Base-by-base conservation (phyloP, 1,140 invertebrate species). In the Diuraphis noxia region DNA sequence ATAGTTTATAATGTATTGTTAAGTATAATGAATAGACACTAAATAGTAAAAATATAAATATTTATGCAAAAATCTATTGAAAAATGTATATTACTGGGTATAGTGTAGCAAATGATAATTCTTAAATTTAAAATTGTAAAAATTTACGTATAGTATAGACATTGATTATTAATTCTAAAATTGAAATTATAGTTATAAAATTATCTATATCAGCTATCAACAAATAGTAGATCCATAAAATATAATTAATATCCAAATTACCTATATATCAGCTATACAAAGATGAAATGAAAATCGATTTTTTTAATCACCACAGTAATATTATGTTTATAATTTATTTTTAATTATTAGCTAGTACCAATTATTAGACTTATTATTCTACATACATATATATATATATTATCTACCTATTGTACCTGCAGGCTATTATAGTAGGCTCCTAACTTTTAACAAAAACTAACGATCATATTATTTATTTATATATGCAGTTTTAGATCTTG, bases 11-110 rank as follows among this genome's bases (percentile, higher is more conserved):
- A 49, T 30, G 36, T 63, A 88, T 88, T 88, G 86, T 88, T 17
- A n/a, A 63, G 17, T 88, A n/a, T 40, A 63, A 88, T 88, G 86
- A 88, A 88, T 88, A 88, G 86, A 41, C 25, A 38, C 52, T 88
- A 88, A 88, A 43, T 88, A n/a, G n/a, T n/a, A n/a, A n/a, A n/a
- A n/a, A 30, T 63, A 88, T 88, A 88, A 56, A 88, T 88, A 88
- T 88, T 56, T 17, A 86, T 86, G 85, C 34, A 17, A 52, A 38
- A 25, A 86, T 52, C 84, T 86, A 13, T 86, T 25, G 40, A 43
- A 30, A 43, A 43, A 84, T 43, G 43, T 41, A 38, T 38, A 81
- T 84, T n/a, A n/a, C n/a, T 84, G 30, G 36, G 8, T 72, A n/a
- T 49, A 81, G 19, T 38, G 19, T 23, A 81, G 19, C 46, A 21